Conservation (phyloP, 2,113 vertebrate genomes). For the Hassar affinis region DNA sequence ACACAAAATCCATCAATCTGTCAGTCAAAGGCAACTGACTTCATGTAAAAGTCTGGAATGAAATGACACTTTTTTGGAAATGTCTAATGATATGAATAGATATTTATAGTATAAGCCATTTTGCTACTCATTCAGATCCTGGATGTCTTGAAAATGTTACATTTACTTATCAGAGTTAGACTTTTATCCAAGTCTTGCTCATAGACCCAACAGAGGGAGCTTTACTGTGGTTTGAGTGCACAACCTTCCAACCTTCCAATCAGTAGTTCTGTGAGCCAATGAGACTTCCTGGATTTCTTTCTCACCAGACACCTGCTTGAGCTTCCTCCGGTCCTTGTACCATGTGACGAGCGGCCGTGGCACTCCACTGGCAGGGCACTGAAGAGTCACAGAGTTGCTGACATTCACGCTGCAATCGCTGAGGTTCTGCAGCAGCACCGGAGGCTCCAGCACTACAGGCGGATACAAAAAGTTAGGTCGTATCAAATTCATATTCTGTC, state of each 20-base stretch:
- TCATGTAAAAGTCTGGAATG: neutral
- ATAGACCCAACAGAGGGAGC: too few species aligned
- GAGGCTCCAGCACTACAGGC: conserved; percentile 81
- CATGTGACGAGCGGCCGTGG: conserved; percentile 85
- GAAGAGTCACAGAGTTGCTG: conserved; percentile 82
- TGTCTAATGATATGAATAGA: neutral
- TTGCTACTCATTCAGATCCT: neutral
- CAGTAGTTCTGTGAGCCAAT: neutral
- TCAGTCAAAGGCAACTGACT: neutral
- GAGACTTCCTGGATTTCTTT: conserved; percentile 21
- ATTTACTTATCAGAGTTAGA: neutral
- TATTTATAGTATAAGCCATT: neutral
- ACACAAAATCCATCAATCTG: conserved; percentile 34
- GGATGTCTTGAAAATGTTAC: neutral
- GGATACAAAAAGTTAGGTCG: conserved; percentile 44
- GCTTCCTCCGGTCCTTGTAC: conserved; percentile 85
- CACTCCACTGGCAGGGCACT: conserved; percentile 78
- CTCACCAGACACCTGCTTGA: conserved; percentile 86
- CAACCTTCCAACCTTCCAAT: neutral
- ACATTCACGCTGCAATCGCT: conserved; percentile 79
- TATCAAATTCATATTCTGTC: neutral
- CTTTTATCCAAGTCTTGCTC: conserved; percentile 3
- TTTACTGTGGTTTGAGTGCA: neutral
- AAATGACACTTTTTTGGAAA: neutral
- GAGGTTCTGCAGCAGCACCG: conserved; percentile 79